phyloP scores from a whole-genome alignment of 1,140 invertebrate species.

The Trigoniulus corallinus region DNA sequence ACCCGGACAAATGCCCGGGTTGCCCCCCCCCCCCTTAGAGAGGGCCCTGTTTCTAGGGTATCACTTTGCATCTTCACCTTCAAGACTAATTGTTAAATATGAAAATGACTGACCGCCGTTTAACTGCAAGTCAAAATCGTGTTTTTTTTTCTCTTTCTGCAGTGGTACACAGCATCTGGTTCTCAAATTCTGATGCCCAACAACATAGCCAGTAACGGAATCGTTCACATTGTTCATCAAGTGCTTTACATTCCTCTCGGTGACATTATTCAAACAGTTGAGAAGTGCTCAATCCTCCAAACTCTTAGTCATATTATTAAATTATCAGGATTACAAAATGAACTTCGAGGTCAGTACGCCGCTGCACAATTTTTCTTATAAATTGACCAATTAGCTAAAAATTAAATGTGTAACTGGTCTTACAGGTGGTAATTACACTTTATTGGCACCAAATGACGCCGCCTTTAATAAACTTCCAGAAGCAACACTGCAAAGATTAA shows the following conservation, averaged over 20 bases:
- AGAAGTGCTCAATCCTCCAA: conserved; percentile 18
- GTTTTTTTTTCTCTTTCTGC: conserved; percentile 4
- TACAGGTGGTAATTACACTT: conserved; percentile 29
- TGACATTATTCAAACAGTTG: conserved; percentile 17
- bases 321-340: conserved; percentile 10
- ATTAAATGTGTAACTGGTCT: too few relatives aligned
- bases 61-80: too few relatives aligned
- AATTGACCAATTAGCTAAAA: background rate
- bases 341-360: conserved; percentile 11
- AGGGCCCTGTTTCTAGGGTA: too few relatives aligned
- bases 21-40: too few relatives aligned
- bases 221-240: conserved; percentile 28
- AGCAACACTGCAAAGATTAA: background rate
- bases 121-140: too few relatives aligned
- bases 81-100: too few relatives aligned
- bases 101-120: too few relatives aligned
- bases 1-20: too few relatives aligned
- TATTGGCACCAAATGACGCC: conserved; percentile 77
- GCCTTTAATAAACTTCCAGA: conserved; percentile 29
- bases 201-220: conserved; percentile 24
- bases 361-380: background rate
- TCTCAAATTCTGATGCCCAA: conserved; percentile 19
- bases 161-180: conserved; percentile 24
- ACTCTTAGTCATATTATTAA: conserved; percentile 13
- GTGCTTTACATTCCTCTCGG: conserved; percentile 25